phyloP scores from a whole-genome alignment of 2,888 invertebrate species.

The Sphaeridia pumilis region DNA sequence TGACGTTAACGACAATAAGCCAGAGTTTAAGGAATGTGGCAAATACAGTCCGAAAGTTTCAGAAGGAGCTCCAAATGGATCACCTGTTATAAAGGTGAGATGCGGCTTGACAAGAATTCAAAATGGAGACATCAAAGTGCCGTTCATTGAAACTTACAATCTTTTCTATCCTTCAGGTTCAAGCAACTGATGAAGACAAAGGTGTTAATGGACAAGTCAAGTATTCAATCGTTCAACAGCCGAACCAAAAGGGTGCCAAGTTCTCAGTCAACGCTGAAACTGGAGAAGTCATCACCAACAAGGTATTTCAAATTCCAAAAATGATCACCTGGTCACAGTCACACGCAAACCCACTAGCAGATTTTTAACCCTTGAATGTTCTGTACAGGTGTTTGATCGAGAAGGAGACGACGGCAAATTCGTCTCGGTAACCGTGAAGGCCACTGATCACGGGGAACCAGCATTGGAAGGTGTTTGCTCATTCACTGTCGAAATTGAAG shows the following conservation, averaged over 20 bases:
- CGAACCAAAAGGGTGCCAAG: constrained; percentile 86
- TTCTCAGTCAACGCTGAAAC: constrained; percentile 92
- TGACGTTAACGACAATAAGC: constrained; percentile 94
- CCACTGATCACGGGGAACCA: constrained; percentile 97
- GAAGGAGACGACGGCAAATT: constrained; percentile 95
- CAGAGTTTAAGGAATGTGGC: constrained; percentile 84
- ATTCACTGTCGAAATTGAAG: constrained; percentile 93
- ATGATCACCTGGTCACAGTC: background rate
- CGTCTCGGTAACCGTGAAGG: constrained; percentile 92
- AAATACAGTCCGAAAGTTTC: constrained; percentile 88
- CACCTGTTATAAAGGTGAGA: constrained; percentile 74
- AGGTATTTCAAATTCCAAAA: constrained; percentile 48
- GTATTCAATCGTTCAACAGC: constrained; percentile 93
- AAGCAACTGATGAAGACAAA: constrained; percentile 90
- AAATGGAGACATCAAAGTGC: background rate
- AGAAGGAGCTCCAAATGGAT: constrained; percentile 87
- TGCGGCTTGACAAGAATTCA: background rate
- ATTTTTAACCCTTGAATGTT: background rate
- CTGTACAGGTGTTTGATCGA: constrained; percentile 67
- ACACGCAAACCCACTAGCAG: background rate
- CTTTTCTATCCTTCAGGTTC: constrained; percentile 40
- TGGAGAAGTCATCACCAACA: constrained; percentile 87
- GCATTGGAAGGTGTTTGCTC: constrained; percentile 96
- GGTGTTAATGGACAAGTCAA: constrained; percentile 91
- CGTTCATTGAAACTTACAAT: background rate